Evolutionary conservation across 2,888 invertebrate genomes (phyloP).

Genomic region (Ectobius pallidus): DNA sequence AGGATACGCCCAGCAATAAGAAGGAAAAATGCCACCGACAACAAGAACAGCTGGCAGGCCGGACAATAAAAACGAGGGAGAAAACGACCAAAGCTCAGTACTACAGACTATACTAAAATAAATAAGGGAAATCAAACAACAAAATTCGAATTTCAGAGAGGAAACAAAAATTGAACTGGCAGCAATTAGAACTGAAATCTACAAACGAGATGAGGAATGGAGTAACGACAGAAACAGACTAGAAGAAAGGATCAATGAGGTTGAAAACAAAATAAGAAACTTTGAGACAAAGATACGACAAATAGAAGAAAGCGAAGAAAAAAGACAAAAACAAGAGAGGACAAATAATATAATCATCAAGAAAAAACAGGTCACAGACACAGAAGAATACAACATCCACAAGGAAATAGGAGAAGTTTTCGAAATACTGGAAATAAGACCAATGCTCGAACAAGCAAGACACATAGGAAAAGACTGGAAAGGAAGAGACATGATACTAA

Average conservation of each 20-base stretch:
- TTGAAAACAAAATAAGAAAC: background rate
- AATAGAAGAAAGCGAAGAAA: constrained; percentile 4
- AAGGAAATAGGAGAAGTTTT: no score
- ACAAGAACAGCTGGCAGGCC: background rate
- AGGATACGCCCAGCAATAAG: background rate
- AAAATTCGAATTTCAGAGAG: constrained; percentile 1
- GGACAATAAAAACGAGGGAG: background rate
- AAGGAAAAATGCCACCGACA: background rate
- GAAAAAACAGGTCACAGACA: no score
- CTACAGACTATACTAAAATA: background rate
- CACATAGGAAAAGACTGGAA: no score
- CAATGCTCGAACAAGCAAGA: no score
- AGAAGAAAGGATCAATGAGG: no score
- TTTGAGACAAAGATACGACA: background rate
- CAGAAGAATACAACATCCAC: no score
- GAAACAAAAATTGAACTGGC: constrained; percentile 4
- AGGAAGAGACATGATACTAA: no score
- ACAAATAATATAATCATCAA: no score
- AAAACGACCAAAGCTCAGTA: background rate
- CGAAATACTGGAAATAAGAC: no score
- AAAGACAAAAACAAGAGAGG: no score
- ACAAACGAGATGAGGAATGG: constrained; percentile 2
- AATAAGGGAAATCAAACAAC: no score
- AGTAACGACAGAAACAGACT: no score
- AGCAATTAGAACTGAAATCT: constrained; percentile 1